Percentiles rank a stretch among this genome's conserved stretches.
Conservation (phyloP, 2,888 invertebrate species). For the Nomada ruficornis region DNA sequence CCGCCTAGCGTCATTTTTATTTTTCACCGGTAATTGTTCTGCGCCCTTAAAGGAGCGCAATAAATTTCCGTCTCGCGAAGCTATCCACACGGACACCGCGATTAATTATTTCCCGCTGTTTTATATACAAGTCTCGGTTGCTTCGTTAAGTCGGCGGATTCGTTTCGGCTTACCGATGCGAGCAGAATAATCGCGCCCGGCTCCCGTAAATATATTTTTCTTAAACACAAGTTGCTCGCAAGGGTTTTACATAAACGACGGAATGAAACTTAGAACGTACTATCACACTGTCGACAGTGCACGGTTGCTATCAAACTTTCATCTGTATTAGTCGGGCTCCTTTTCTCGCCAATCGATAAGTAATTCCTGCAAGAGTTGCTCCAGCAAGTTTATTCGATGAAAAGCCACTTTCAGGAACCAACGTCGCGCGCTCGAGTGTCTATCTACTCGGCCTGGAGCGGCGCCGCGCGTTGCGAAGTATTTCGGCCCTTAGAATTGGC, state of each 20-base stretch:
- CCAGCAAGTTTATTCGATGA: constrained; percentile 62
- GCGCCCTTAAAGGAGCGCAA: constrained; percentile 46
- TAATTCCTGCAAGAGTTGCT: constrained; percentile 35
- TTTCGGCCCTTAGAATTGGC: constrained; percentile 2
- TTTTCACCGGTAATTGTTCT: constrained; percentile 57
- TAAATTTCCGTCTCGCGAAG: constrained; percentile 37
- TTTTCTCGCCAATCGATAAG: constrained; percentile 34
- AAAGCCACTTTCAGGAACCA: constrained; percentile 60
- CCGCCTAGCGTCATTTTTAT: constrained; percentile 28
- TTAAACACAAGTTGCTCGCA: too few relatives aligned
- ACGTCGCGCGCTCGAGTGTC: too few relatives aligned
- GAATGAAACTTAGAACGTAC: too few relatives aligned
- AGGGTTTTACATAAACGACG: too few relatives aligned
- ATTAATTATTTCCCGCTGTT: constrained; percentile 45
- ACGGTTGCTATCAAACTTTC: not conserved
- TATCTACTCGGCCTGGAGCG: not conserved
- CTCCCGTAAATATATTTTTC: too few relatives aligned
- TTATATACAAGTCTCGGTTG: constrained; percentile 15
- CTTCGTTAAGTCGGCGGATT: not conserved
- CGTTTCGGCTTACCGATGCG: not conserved
- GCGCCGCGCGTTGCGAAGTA: constrained; percentile 22
- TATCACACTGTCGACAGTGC: not conserved
- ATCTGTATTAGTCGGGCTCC: not conserved
- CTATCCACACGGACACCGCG: not conserved
- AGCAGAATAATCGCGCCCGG: not conserved